Base-by-base conservation (phyloP, 2,113 vertebrate species). In the Cephalopholis sonnerati region DNA sequence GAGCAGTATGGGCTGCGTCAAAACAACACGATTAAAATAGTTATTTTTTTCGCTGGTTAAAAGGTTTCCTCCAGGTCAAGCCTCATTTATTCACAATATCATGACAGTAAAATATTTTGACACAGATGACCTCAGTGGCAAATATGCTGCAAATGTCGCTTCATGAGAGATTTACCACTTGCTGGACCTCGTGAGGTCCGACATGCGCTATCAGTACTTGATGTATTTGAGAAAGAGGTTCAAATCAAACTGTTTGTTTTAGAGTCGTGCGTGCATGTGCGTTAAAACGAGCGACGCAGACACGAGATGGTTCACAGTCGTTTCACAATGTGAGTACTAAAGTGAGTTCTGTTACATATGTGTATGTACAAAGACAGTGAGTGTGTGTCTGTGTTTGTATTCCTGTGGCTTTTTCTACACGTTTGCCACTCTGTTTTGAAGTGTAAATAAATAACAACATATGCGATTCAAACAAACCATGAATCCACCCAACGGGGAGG, bases 401-500 rank as follows among this genome's bases (percentile, higher is more conserved):
- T 64, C 46, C 48, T 80, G 85, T 91, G 85, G 87, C 80, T 69
- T 79, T 75, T 80, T 78, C 74, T 89, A 83, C 66, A 85, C 18
- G 0, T 88, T 79, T 39, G 72, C 86, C 87, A 87, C 83, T 88
- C 63, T 53, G 39, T 85, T 88, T 75, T 58, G 18, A 77, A 79
- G 50, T 85, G 61, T 77, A 89, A 91, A 91, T 90, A 92, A 94
- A 92, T 91, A 92, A 93, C 77, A 76, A 48, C 76, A 57, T 65
- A 85, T 87, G 89, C 92, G 73, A 89, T 91, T 91, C 92, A 92
- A 92, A 90, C 92, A 93, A 93, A 92, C 90, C 85, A 7, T 32
- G 53, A 86, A 87, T 85, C 83, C 72, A 64, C 71, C 77, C 57
- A 20, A 44, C 51, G 24, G 24, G 41, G 32, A 73, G 74, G 63